Conservation (phyloP, 2,888 invertebrate genomes). For the Xiphydria camelus region DNA sequence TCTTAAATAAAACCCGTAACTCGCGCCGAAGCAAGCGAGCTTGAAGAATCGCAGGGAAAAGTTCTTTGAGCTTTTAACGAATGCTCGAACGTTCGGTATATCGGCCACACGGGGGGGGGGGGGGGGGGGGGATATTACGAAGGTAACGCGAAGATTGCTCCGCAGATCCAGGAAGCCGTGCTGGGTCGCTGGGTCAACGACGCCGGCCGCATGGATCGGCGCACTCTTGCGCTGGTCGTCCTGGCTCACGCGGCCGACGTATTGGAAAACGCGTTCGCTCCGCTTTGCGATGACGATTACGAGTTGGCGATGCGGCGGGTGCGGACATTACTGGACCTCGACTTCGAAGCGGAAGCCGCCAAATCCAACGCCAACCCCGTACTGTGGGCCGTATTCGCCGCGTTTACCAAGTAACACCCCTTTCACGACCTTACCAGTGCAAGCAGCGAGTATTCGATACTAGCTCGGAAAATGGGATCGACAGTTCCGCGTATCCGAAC, state of each 20-base stretch:
- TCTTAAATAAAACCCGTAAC: too few species aligned
- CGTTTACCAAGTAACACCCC: conserved; percentile 89
- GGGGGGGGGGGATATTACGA: too few species aligned
- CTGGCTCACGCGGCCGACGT: conserved; percentile 98
- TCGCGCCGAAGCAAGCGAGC: too few species aligned
- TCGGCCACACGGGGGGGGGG: too few species aligned
- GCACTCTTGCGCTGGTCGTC: conserved; percentile 90
- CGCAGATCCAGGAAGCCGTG: conserved; percentile 94
- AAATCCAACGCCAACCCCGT: conserved; percentile 90
- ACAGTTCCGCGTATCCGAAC: conserved; percentile 20
- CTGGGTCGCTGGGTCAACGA: conserved; percentile 96
- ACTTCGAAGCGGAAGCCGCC: conserved; percentile 94
- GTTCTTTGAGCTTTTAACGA: too few species aligned
- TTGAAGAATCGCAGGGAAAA: too few species aligned
- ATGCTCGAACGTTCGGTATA: too few species aligned
- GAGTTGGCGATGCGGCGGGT: conserved; percentile 98
- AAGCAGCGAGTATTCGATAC: conserved; percentile 33
- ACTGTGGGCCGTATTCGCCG: conserved; percentile 98
- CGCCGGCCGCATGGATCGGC: conserved; percentile 95
- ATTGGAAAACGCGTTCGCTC: conserved; percentile 98
- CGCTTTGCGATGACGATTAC: conserved; percentile 95
- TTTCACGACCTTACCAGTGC: conserved; percentile 27
- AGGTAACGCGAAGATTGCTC: conserved; percentile 18
- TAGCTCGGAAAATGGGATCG: conserved; percentile 16
- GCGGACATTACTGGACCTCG: conserved; percentile 91